These are phyloP conservation scores for Drosophila acutilabella DNA, from an alignment of 2,888 invertebrate species.

Conservation along the genomic window DNA sequence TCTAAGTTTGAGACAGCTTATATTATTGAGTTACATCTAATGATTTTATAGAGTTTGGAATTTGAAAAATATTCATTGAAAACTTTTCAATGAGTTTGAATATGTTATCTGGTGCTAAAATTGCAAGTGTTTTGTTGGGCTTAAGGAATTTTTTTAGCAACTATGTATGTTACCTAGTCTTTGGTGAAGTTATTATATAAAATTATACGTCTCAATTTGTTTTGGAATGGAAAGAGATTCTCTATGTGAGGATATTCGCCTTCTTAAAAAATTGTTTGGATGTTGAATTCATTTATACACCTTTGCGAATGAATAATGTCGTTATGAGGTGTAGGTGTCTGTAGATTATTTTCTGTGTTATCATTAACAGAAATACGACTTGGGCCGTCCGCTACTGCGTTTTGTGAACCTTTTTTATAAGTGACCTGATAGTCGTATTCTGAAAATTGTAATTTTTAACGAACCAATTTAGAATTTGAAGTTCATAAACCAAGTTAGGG, in stretches of 20 bases:
- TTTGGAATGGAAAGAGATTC: slow-evolving; percentile 1
- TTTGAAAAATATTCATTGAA: neutral
- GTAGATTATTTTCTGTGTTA: neutral
- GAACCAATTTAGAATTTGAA: slow-evolving; percentile 29
- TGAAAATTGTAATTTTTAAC: slow-evolving; percentile 35
- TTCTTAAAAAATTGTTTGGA: slow-evolving; percentile 1
- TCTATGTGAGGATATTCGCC: neutral
- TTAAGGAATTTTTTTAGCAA: slow-evolving; percentile 1
- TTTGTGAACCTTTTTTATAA: slow-evolving; percentile 30
- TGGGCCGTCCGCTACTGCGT: slow-evolving; percentile 38
- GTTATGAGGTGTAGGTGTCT: neutral
- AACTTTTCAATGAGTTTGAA: neutral
- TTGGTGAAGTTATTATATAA: slow-evolving; percentile 2
- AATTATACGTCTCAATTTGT: slow-evolving; percentile 1
- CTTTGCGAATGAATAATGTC: neutral
- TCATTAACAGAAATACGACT: slow-evolving; percentile 18
- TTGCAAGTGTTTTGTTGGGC: neutral
- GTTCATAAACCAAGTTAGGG: slow-evolving; percentile 55
- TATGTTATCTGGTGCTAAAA: slow-evolving; percentile 3
- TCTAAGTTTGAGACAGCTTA: slow-evolving; percentile 2
- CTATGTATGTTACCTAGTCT: neutral
- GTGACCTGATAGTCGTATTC: slow-evolving; percentile 35
- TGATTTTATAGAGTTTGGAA: slow-evolving; percentile 6
- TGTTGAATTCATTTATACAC: neutral
- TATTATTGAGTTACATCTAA: slow-evolving; percentile 4